These are phyloP conservation scores for Platysternon megacephalum DNA, from an alignment of 2,113 vertebrate genomes.

Conservation along the genomic window DNA sequence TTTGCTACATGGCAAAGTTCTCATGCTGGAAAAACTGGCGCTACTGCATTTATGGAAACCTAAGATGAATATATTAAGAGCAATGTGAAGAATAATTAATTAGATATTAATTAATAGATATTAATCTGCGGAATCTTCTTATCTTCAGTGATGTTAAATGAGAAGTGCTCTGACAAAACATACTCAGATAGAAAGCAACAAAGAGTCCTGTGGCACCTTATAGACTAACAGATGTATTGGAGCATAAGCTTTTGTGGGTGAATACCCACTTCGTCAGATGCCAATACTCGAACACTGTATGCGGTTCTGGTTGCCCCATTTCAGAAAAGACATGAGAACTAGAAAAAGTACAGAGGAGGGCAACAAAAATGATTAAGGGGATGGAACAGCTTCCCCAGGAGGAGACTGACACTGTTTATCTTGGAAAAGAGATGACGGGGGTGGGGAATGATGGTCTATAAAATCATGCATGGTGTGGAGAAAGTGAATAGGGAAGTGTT, in stretches of 20 bases:
- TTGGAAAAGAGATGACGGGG: neutral
- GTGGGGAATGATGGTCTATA: too few relatives aligned
- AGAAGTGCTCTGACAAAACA: too few relatives aligned
- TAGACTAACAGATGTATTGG: too few relatives aligned
- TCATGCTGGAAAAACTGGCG: slow-evolving; percentile 53
- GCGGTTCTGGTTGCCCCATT: neutral
- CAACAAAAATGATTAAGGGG: neutral
- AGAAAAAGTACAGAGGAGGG: neutral
- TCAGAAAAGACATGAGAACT: neutral
- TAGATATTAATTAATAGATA: neutral
- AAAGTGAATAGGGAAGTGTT: neutral
- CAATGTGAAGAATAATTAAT: neutral
- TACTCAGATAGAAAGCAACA: too few relatives aligned
- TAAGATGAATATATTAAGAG: neutral
- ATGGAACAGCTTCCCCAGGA: neutral
- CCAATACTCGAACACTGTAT: neutral
- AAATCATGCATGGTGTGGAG: neutral
- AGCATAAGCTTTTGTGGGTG: too few relatives aligned
- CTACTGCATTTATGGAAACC: neutral
- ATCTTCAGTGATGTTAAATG: neutral
- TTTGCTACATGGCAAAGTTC: neutral
- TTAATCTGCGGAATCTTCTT: neutral
- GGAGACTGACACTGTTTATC: neutral
- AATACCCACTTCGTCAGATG: too few relatives aligned
- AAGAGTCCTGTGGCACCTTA: too few relatives aligned